Evolutionary conservation across 2,888 invertebrate genomes (phyloP), one percentile per base, ranked within the genome.

Genomic region (Hypselothyrea guttata): DNA sequence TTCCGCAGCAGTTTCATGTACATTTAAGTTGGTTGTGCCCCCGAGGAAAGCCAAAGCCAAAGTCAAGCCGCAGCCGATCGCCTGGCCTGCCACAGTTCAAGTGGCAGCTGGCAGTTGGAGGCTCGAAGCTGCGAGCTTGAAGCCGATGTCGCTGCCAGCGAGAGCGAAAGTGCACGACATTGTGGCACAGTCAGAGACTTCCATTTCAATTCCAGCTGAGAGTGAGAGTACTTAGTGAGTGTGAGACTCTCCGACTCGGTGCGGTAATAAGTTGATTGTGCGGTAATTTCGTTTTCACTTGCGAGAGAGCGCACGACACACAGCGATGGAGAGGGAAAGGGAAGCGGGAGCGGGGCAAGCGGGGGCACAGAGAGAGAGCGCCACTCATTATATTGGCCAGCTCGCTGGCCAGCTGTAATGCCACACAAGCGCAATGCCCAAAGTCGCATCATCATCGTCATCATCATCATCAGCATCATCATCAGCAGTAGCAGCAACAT

Each of bases 201-300:
- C 7, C 4, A 40, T 9, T n/a, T n/a, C 13, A 38, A 40, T 9
- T n/a, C 9, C 13, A 38, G n/a, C 7, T 18, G 38, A 56, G 40
- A 28, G 55, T 44, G 51, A 41, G 52, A 38, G 54, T 51, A 45
- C 54, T 51, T 5, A 9, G 34, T 30, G 58, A 47, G 58, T 44
- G 59, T 66, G 60, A 66, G 48, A 31, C 52, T 56, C 27, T 38
- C 46, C 37, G 11, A 42, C 58, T 51, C 56, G 44, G 73, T 86
- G 86, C 86, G 61, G 86, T 87, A 86, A 86, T 87, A 86, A 72
- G 79, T 82, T 77, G 86, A 84, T 86, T 87, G 87, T 86, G 87
- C 84, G 77, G 86, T 86, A 86, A 86, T 87, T 87, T 87, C 61
- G 58, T 73, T 76, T 83, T 84, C 77, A 83, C 86, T 85, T 86